Evolutionary conservation across 2,797 vertebrate species (phyloP).

Genomic region (Diceros bicornis): DNA sequence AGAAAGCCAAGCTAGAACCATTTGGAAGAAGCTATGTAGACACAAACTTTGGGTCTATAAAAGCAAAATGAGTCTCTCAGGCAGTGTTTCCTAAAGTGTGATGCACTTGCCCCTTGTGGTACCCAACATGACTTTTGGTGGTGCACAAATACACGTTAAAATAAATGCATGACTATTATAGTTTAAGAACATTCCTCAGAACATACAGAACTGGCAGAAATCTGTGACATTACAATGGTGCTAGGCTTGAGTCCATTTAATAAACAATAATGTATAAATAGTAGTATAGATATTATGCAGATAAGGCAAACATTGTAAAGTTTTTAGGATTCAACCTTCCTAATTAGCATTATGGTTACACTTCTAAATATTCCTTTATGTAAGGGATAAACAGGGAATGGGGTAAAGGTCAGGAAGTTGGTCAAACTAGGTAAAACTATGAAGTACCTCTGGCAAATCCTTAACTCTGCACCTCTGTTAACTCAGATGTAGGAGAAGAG

Average conservation of each 20-base stretch:
- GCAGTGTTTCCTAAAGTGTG: neutral
- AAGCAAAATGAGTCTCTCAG: neutral
- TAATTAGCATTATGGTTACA: constrained; percentile 13
- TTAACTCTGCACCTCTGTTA: constrained; percentile 2
- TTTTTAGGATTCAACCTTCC: constrained; percentile 31
- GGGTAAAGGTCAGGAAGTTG: neutral
- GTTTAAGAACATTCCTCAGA: constrained; percentile 2
- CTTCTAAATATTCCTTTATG: constrained; percentile 24
- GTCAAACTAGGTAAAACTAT: neutral
- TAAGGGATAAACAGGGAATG: neutral
- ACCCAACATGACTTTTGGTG: neutral
- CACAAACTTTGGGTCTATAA: neutral
- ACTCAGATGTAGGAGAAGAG: neutral
- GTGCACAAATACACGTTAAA: neutral
- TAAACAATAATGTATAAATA: neutral
- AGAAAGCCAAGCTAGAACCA: neutral
- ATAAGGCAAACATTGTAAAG: constrained; percentile 5
- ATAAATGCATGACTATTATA: neutral
- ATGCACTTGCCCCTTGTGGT: neutral
- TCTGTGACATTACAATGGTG: neutral
- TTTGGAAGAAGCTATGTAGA: neutral
- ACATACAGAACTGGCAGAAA: constrained; percentile 2
- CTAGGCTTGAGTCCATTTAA: constrained; percentile 18
- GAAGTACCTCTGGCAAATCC: neutral
- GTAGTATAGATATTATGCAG: neutral